Percentiles rank a stretch among this genome's conserved stretches.
phyloP scores from a whole-genome alignment of 2,888 invertebrate genomes.

The Globia sparganii region DNA sequence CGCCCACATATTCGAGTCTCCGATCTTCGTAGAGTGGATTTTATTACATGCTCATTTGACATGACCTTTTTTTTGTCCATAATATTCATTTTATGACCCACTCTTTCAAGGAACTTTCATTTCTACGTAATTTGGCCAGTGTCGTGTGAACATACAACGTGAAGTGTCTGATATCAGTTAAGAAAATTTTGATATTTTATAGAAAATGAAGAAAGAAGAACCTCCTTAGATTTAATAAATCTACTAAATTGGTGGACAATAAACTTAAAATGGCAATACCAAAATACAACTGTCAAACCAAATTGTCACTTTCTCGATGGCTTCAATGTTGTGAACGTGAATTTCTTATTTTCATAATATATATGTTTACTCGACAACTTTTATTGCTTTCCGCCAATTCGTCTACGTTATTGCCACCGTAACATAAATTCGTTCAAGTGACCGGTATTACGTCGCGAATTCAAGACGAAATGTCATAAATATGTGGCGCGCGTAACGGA shows the following conservation, averaged over 20 bases:
- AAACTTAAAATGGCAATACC: constrained; percentile 56
- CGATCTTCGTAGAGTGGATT: not conserved
- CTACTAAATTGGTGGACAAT: not conserved
- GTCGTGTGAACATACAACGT: not conserved
- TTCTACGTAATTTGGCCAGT: not conserved
- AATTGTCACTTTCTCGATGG: constrained; percentile 73
- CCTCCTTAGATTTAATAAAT: not conserved
- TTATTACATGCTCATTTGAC: not conserved
- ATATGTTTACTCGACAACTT: constrained; percentile 84
- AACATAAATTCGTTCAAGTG: constrained; percentile 65
- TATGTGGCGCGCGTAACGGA: constrained; percentile 87
- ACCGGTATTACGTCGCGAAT: constrained; percentile 65
- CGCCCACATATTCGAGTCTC: not conserved
- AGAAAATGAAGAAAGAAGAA: too few relatives aligned
- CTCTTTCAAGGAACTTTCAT: not conserved
- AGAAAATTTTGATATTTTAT: not conserved
- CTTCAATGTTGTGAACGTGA: constrained; percentile 86
- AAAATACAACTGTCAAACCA: constrained; percentile 62
- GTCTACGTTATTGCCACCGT: constrained; percentile 73
- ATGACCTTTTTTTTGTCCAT: not conserved
- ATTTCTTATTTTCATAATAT: constrained; percentile 79
- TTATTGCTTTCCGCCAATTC: constrained; percentile 77
- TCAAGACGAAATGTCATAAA: constrained; percentile 74
- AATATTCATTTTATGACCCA: not conserved
- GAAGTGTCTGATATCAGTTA: not conserved